These are phyloP conservation scores for Myanophis thanlyinensis DNA, from an alignment of 2,113 vertebrate species.

Conservation along the genomic window DNA sequence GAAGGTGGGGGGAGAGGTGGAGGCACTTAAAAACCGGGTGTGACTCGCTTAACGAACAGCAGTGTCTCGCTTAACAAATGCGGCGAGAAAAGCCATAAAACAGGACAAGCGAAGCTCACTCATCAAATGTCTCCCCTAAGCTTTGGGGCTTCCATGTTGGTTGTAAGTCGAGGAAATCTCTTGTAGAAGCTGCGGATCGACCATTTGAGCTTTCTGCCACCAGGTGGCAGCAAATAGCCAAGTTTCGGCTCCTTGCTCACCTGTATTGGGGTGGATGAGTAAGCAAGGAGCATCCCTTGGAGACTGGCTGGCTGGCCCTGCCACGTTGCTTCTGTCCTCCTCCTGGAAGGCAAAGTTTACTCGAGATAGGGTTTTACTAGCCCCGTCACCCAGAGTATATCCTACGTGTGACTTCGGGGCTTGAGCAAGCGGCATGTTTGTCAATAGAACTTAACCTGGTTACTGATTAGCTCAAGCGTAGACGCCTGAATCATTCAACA, in stretches of 20 bases:
- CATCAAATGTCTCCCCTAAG: too few species aligned
- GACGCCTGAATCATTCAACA: background rate
- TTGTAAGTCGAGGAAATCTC: background rate
- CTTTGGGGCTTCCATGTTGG: background rate
- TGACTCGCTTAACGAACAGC: too few species aligned
- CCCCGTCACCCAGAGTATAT: background rate
- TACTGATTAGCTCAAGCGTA: background rate
- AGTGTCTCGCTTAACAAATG: too few species aligned
- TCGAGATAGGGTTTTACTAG: background rate
- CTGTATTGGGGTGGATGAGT: accelerated
- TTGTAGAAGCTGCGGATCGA: background rate
- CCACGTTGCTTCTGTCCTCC: background rate
- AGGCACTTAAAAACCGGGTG: too few species aligned
- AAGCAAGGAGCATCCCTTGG: background rate
- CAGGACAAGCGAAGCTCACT: too few species aligned
- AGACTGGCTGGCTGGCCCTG: background rate
- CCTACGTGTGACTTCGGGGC: background rate
- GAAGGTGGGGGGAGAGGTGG: too few species aligned
- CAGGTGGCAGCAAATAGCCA: background rate
- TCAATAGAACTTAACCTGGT: background rate
- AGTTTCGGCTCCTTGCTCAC: background rate
- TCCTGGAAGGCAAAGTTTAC: background rate
- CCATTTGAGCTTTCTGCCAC: background rate
- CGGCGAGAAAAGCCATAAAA: too few species aligned
- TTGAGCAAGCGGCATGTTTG: background rate